Evolutionary conservation across 2,888 invertebrate species (phyloP).

Genomic region (Strigamia crassipes): DNA sequence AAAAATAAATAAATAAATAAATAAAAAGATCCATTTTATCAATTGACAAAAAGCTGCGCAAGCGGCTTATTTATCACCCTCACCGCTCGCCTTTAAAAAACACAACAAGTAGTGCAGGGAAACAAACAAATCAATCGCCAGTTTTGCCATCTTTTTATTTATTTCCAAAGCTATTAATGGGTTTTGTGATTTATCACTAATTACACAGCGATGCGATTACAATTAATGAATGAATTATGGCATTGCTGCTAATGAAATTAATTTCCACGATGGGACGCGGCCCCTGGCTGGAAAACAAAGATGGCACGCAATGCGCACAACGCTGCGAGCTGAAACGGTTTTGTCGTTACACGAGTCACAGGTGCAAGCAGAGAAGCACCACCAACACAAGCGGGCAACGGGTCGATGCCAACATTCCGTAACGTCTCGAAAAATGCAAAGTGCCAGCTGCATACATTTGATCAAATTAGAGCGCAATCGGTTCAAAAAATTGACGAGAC

Average conservation of each 20-base stretch:
- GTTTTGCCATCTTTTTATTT: too few species aligned
- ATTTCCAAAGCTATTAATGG: background rate
- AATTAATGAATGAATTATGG: slow-evolving; percentile 38
- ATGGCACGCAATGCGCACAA: background rate
- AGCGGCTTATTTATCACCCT: too few species aligned
- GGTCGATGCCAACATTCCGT: slow-evolving; percentile 25
- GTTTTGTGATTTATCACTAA: slow-evolving; percentile 26
- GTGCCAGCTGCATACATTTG: slow-evolving; percentile 32
- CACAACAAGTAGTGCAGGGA: too few species aligned
- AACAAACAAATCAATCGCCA: too few species aligned
- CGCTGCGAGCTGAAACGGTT: background rate
- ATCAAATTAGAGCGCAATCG: slow-evolving; percentile 22
- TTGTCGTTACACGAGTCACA: slow-evolving; percentile 6
- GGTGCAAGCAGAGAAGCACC: background rate
- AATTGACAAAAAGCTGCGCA: too few species aligned
- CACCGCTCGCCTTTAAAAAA: too few species aligned
- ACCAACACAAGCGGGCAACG: slow-evolving; percentile 13
- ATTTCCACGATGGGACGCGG: slow-evolving; percentile 10
- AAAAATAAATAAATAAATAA: too few species aligned
- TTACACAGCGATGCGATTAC: background rate
- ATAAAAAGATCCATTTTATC: too few species aligned
- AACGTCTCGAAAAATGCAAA: slow-evolving; percentile 12
- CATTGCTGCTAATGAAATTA: slow-evolving; percentile 35
- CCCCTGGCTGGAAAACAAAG: slow-evolving; percentile 24
- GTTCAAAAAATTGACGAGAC: slow-evolving; percentile 27